A percentile compares a stretch with the other conserved stretches of the same genome.
These are phyloP conservation scores for Microcebus ravelobensis DNA, from an alignment of 2,113 vertebrate species.

Conservation along the genomic window DNA sequence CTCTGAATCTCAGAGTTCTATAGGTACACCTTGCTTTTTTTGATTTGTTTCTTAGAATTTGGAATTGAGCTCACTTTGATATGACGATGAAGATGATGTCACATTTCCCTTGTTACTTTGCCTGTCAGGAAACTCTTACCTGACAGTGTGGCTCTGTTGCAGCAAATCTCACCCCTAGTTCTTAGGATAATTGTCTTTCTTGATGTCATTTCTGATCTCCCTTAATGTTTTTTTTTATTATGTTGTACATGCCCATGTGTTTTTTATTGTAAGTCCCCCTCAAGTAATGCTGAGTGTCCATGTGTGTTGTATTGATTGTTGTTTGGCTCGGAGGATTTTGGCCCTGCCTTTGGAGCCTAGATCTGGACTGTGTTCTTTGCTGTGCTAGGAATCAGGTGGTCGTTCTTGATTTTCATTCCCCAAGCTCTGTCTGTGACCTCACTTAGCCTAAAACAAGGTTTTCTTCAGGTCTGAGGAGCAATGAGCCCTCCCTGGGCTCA, in stretches of 20 bases:
- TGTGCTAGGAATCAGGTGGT: background rate
- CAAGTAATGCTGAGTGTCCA: background rate
- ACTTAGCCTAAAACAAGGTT: background rate
- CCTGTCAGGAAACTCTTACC: background rate
- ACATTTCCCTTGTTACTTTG: background rate
- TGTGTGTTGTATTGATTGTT: background rate
- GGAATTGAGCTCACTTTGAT: background rate
- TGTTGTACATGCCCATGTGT: background rate
- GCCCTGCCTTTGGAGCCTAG: background rate
- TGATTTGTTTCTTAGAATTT: background rate
- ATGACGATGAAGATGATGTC: background rate
- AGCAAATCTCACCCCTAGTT: background rate
- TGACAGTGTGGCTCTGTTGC: background rate
- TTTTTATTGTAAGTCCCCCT: background rate
- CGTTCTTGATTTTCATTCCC: too few relatives aligned
- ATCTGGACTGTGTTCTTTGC: background rate
- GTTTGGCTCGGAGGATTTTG: too few relatives aligned
- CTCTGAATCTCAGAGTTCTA: background rate
- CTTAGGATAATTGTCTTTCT: background rate
- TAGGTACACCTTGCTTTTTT: background rate
- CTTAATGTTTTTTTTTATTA: background rate
- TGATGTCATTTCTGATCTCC: background rate
- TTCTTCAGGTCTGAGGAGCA: too few relatives aligned
- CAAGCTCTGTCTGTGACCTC: rapidly evolving
- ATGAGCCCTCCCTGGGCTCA: background rate